phyloP scores from a whole-genome alignment of 2,797 vertebrate genomes.

The Cyclura pinguis region DNA sequence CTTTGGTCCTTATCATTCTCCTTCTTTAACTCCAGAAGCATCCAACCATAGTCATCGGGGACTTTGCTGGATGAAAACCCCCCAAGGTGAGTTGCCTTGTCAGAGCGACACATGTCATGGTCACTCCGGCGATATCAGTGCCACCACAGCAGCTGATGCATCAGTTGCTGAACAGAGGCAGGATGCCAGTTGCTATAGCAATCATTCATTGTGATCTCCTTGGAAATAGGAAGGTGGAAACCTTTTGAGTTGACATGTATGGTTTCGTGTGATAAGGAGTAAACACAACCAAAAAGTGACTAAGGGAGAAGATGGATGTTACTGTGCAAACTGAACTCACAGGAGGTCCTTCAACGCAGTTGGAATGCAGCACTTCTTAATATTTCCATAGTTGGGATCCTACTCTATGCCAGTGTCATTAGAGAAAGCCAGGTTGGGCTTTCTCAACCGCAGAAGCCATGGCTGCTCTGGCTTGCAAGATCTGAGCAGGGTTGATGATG shows the following conservation, averaged over 20 bases:
- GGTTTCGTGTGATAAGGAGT: neutral
- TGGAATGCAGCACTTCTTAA: too few relatives aligned
- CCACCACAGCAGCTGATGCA: conserved; percentile 50
- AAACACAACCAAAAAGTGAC: neutral
- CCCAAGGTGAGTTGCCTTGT: conserved; percentile 20
- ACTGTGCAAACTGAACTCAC: neutral
- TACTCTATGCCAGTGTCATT: too few relatives aligned
- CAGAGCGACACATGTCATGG: conserved; percentile 32
- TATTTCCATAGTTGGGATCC: too few relatives aligned
- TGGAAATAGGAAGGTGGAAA: conserved; percentile 47
- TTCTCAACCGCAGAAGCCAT: too few relatives aligned
- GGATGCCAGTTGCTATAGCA: conserved; percentile 72
- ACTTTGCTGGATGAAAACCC: neutral
- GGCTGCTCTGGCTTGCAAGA: too few relatives aligned
- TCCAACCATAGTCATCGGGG: neutral
- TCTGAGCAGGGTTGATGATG: too few relatives aligned
- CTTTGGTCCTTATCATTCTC: too few relatives aligned
- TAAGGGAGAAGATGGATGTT: neutral
- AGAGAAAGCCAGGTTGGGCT: too few relatives aligned
- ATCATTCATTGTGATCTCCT: conserved; percentile 53
- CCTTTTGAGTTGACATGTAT: conserved; percentile 43
- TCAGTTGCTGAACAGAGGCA: conserved; percentile 64
- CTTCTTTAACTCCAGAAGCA: neutral
- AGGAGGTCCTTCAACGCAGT: neutral
- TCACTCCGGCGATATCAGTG: neutral